These are phyloP conservation scores for Trichopoda pennipes DNA, from an alignment of 2,888 invertebrate genomes.

Conservation along the genomic window DNA sequence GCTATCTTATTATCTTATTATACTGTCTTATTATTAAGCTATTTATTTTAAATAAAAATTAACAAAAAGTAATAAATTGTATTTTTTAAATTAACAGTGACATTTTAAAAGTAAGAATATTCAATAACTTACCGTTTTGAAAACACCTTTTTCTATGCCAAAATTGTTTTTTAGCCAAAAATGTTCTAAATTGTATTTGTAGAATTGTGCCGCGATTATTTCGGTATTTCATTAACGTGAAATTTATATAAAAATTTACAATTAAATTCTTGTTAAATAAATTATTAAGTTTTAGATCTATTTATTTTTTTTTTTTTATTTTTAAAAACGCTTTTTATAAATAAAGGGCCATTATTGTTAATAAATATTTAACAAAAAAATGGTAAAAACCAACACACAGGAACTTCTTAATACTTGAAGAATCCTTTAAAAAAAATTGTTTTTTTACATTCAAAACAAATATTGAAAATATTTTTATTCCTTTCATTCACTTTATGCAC, in stretches of 20 bases:
- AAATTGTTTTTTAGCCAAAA: constrained; percentile 72
- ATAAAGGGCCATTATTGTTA: constrained; percentile 44
- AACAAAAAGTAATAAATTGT: too few relatives aligned
- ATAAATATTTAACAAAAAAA: neutral
- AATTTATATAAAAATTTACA: constrained; percentile 36
- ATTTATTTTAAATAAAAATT: too few relatives aligned
- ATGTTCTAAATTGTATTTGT: constrained; percentile 81
- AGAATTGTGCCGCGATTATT: constrained; percentile 80
- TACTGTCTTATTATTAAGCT: too few relatives aligned
- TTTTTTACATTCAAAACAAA: constrained; percentile 1
- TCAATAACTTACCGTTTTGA: constrained; percentile 60
- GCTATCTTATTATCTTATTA: too few relatives aligned
- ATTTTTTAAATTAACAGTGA: neutral
- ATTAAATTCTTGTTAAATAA: neutral
- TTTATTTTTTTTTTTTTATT: constrained; percentile 1
- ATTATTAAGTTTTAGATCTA: neutral
- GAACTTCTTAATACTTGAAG: neutral
- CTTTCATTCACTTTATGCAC: constrained; percentile 12
- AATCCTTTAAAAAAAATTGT: neutral
- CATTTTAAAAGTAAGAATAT: neutral
- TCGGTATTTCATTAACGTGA: constrained; percentile 81
- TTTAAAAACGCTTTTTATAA: constrained; percentile 39
- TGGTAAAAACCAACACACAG: neutral
- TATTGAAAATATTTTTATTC: neutral
- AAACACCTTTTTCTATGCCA: constrained; percentile 67